Base-by-base conservation (phyloP, 2,888 invertebrate species). In the Spialia ferax region DNA sequence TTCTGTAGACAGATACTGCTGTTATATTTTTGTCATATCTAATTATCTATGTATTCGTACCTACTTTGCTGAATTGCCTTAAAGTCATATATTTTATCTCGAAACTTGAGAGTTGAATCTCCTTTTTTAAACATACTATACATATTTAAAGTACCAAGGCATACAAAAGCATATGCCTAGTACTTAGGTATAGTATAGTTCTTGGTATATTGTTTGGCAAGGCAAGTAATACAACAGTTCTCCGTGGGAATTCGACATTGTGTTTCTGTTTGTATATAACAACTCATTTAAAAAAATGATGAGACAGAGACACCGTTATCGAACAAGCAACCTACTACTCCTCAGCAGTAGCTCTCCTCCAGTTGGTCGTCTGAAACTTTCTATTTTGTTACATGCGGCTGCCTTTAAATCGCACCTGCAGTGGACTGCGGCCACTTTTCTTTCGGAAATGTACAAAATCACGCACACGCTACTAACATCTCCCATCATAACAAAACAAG, bases 401-500 rank as follows among this genome's bases (percentile, higher is more conserved):
- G 93, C 89, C 93, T 89, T 88, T 91, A 87, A 89, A 88, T 93
- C 93, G 89, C 94, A 91, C 92, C 92, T 89, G 93, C 95, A 95
- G 95, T 94, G 94, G 95, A 95, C 89, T 95, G 94, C 91, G 94
- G 89, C 85, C 94, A 92, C 91, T 94, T 95, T 86, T 94, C 95
- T 89, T 91, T 95, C 87, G 95, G 95, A 95, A 95, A 95, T 91
- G 95, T 95, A 95, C 95, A 94, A 93, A 95, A 95, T 95, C 95
- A 95, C 94, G 95, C 95, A 90, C 91, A 89, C 89, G 89, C 91
- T 79, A 91, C 94, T 94, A 94, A 94, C 93, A 85, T 85, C 78
- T 83, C 86, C 79, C 88, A 88, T 81, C 88, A 84, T 86, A 89
- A 88, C 84, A 85, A 84, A 84, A 87, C 89, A 80, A 90, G 88